A percentile compares a stretch with the other conserved stretches of the same genome.
Evolutionary conservation across 2,113 vertebrate species (phyloP).

Genomic region (Toxotes jaculatrix): DNA sequence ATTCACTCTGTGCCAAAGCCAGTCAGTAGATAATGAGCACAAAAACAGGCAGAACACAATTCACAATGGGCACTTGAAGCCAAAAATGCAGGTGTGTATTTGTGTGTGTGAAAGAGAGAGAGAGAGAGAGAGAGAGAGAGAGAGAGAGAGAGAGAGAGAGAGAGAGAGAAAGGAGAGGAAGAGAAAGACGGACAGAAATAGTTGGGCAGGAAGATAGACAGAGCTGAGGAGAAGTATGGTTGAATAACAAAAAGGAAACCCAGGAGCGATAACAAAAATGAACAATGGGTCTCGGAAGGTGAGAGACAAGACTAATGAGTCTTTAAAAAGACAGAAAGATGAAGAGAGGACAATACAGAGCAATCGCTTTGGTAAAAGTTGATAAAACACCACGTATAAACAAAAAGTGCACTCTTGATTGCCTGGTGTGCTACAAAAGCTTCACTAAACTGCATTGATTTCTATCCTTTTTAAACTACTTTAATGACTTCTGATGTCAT

Average conservation of each 20-base stretch:
- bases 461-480: conserved; percentile 6
- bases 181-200: conserved; percentile 6
- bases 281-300: conserved; percentile 21
- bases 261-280: conserved; percentile 33
- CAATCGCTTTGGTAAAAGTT: conserved; percentile 6
- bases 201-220: conserved; percentile 9
- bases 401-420: conserved; percentile 7
- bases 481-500: background rate
- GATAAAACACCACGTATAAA: conserved; percentile 12
- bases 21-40: conserved; percentile 46
- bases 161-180: background rate
- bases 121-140: conserved; percentile 2
- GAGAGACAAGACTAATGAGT: conserved; percentile 30
- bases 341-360: conserved; percentile 15
- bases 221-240: conserved; percentile 20
- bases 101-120: conserved; percentile 4
- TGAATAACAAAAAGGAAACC: conserved; percentile 50
- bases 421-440: background rate
- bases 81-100: conserved; percentile 36
- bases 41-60: conserved; percentile 47
- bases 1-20: conserved; percentile 25
- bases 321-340: conserved; percentile 14
- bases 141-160: background rate
- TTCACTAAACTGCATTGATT: conserved; percentile 6
- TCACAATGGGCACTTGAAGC: conserved; percentile 54